A percentile compares a stretch with the other conserved stretches of the same genome.
These are phyloP conservation scores for Spisula subtruncata DNA, from an alignment of 2,888 invertebrate species.

Conservation along the genomic window DNA sequence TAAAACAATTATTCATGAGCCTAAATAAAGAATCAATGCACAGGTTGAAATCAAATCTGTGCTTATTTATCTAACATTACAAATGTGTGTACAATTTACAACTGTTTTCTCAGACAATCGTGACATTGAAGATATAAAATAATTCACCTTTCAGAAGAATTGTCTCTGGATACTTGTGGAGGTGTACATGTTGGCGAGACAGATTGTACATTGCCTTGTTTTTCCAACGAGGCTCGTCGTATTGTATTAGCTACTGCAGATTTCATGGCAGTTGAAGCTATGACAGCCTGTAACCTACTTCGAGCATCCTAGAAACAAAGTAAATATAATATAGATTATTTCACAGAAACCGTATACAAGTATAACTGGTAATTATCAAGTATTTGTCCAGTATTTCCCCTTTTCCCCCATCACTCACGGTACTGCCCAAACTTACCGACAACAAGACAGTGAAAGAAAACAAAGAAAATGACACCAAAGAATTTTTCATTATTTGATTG, in stretches of 20 bases:
- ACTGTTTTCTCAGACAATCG: not conserved
- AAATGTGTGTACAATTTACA: no score
- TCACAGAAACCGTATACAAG: not conserved
- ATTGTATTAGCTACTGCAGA: slow-evolving; percentile 79
- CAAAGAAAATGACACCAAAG: not conserved
- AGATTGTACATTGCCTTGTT: slow-evolving; percentile 62
- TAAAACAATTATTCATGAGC: no score
- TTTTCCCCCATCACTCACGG: not conserved
- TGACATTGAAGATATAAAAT: not conserved
- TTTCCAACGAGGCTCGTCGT: slow-evolving; percentile 78
- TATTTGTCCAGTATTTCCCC: slow-evolving; percentile 8
- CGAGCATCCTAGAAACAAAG: slow-evolving; percentile 79
- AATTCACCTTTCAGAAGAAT: slow-evolving; percentile 73
- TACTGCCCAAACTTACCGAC: not conserved
- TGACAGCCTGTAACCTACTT: slow-evolving; percentile 81
- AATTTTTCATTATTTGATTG: not conserved
- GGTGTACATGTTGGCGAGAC: slow-evolving; percentile 59
- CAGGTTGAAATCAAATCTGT: no score
- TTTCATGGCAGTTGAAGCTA: slow-evolving; percentile 80
- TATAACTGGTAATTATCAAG: not conserved
- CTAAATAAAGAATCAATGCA: no score
- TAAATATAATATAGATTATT: not conserved
- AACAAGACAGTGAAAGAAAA: not conserved
- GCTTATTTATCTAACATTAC: no score
- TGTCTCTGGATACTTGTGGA: slow-evolving; percentile 72